These are phyloP conservation scores for Choreutis nemorana DNA, from an alignment of 2,888 invertebrate genomes.

Conservation along the genomic window DNA sequence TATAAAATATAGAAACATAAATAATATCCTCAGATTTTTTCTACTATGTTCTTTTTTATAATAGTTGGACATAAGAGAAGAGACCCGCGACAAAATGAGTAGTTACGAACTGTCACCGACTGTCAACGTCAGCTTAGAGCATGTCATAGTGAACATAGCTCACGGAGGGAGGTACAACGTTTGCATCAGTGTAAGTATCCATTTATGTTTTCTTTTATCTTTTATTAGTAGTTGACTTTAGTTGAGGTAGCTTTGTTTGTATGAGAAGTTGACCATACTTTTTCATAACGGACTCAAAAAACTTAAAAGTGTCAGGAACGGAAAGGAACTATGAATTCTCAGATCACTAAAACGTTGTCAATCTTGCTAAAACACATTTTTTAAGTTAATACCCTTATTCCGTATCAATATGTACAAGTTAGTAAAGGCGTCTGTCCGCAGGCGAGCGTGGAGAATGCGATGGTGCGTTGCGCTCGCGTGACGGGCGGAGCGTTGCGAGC, in stretches of 20 bases:
- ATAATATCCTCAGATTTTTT: neutral
- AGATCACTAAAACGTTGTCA: too few relatives aligned
- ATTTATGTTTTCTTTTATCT: too few relatives aligned
- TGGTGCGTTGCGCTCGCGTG: constrained; percentile 36
- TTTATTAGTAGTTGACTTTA: too few relatives aligned
- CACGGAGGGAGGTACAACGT: constrained; percentile 61
- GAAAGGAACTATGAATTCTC: too few relatives aligned
- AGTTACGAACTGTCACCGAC: constrained; percentile 57
- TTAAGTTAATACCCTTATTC: too few relatives aligned
- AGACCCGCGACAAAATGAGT: constrained; percentile 31
- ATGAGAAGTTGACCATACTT: too few relatives aligned
- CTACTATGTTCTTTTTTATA: neutral
- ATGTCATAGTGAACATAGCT: constrained; percentile 60
- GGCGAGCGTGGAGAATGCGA: constrained; percentile 30
- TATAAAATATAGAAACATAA: neutral
- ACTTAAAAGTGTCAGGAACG: too few relatives aligned
- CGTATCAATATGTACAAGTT: too few relatives aligned
- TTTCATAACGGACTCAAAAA: too few relatives aligned
- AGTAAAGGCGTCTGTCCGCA: constrained; percentile 11
- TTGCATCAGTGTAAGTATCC: constrained; percentile 45
- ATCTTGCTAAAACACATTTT: too few relatives aligned
- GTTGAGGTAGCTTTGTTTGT: too few relatives aligned
- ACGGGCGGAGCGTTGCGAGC: constrained; percentile 66
- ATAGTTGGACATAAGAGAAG: constrained; percentile 43
- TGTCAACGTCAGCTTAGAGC: constrained; percentile 48